phyloP scores from a whole-genome alignment of 2,797 vertebrate species.

The Gallinago stenura region DNA sequence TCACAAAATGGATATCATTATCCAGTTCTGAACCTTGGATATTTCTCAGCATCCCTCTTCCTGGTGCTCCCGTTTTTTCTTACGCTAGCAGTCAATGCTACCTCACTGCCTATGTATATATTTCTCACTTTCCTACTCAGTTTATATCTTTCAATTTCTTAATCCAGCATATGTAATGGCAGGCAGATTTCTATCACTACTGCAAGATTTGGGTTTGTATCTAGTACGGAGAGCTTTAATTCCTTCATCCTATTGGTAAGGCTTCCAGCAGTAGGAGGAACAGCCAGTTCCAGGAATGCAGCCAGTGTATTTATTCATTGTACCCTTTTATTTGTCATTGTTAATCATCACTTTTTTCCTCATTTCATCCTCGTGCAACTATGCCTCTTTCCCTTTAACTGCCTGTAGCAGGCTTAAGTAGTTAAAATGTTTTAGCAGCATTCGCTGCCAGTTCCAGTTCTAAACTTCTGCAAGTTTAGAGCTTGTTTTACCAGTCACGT shows the following conservation, averaged over 20 bases:
- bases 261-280: neutral
- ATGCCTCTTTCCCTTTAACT: neutral
- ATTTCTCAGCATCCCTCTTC: neutral
- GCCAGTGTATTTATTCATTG: too few species aligned
- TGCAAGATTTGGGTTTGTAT: neutral
- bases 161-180: neutral
- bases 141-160: neutral
- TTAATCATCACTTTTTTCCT: neutral
- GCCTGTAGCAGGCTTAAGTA: neutral
- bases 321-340: neutral
- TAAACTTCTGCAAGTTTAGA: neutral
- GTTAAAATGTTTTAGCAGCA: neutral
- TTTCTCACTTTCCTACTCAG: neutral
- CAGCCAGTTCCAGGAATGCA: neutral
- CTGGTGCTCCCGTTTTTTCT: neutral
- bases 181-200: neutral
- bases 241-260: neutral
- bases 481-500: neutral
- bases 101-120: neutral
- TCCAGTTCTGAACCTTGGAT: neutral
- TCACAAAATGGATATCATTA: neutral
- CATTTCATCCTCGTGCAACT: neutral
- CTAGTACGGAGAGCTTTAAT: neutral
- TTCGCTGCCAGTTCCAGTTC: neutral
- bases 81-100: neutral